Evolutionary conservation across 2,113 vertebrate species (phyloP).

Genomic region (Grus americana): DNA sequence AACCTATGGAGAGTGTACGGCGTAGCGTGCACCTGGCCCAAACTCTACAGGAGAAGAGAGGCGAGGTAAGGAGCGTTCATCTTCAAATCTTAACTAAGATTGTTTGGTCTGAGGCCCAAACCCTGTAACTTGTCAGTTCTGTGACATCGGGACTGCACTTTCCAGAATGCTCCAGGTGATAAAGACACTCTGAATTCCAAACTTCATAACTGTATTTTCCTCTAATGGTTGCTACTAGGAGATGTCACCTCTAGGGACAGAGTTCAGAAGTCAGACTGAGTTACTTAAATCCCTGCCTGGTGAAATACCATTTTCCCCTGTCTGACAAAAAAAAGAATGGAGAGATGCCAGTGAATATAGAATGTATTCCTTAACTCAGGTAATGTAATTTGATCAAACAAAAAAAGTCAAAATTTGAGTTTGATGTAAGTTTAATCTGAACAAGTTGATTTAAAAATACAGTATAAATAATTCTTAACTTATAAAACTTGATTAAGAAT

Average conservation of each 20-base stretch:
- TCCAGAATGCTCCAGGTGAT: background rate
- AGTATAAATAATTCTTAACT: constrained; percentile 80
- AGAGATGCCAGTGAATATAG: background rate
- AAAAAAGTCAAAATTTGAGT: background rate
- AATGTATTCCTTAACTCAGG: background rate
- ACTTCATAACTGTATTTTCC: background rate
- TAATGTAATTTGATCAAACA: background rate
- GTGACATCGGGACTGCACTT: background rate
- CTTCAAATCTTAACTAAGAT: too few relatives aligned
- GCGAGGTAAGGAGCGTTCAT: fast-evolving
- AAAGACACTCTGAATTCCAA: too few relatives aligned
- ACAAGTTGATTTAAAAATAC: constrained; percentile 75
- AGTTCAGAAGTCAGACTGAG: background rate
- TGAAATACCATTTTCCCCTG: background rate
- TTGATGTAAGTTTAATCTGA: constrained; percentile 71
- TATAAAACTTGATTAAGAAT: constrained; percentile 73
- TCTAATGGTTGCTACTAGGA: background rate
- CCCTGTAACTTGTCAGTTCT: background rate
- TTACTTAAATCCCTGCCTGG: background rate
- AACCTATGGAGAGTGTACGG: fast-evolving
- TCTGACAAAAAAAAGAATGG: background rate
- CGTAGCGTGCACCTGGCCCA: background rate
- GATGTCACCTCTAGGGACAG: too few relatives aligned
- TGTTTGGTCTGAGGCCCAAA: background rate
- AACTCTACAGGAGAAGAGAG: background rate